Evolutionary conservation across 1,140 invertebrate species (phyloP).

Genomic region (Luehdorfia chinensis): DNA sequence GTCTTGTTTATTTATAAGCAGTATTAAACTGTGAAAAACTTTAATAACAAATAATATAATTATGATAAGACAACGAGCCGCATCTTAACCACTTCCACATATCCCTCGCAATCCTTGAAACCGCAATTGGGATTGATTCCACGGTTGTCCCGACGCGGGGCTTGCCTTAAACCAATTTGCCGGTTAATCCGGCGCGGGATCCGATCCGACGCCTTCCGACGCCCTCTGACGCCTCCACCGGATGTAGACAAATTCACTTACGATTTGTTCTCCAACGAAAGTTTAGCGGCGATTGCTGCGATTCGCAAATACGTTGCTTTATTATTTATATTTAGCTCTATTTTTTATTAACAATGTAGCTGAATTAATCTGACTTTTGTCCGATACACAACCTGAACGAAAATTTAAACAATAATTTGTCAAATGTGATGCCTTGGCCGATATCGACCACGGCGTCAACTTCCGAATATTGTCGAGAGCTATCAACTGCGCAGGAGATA

Average conservation of each 20-base stretch:
- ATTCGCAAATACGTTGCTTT: background rate
- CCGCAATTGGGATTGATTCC: constrained; percentile 51
- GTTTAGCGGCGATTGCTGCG: background rate
- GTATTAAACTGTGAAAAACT: no score
- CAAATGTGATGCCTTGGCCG: no score
- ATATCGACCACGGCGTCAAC: no score
- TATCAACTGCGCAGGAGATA: no score
- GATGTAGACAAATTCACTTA: constrained; percentile 43
- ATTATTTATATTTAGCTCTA: background rate
- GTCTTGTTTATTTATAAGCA: no score
- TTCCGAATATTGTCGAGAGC: no score
- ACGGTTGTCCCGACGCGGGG: constrained; percentile 38
- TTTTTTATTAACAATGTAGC: background rate
- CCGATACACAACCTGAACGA: no score
- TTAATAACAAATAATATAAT: no score
- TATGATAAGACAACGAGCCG: no score
- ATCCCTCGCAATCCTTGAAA: constrained; percentile 1
- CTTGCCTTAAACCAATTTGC: constrained; percentile 64
- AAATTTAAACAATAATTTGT: no score
- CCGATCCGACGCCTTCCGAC: constrained; percentile 37
- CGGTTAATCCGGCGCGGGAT: constrained; percentile 55
- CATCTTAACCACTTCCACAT: constrained; percentile 16
- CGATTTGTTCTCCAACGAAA: constrained; percentile 19
- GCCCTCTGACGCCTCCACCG: constrained; percentile 30
- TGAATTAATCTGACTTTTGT: no score